Evolutionary conservation across 2,888 invertebrate species (phyloP), one percentile per base, ranked within the genome.

Genomic region (Hipparchia semele): DNA sequence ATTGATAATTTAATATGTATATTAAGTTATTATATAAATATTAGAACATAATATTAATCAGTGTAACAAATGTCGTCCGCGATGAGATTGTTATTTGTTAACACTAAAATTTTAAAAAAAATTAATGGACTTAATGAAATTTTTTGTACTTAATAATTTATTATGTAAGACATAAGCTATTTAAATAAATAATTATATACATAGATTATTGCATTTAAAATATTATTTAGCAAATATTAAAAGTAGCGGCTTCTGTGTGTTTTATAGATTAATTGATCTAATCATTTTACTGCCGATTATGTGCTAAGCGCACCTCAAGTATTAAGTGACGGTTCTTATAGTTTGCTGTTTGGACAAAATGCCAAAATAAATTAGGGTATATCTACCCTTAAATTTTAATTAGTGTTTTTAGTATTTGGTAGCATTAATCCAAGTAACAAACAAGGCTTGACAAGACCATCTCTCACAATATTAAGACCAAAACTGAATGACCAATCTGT

Each of bases 121-220:
- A 68, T 82, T 78, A 80, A 82, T 81, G 80, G 84, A 90, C 90
- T 90, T 88, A 90, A 86, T 82, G 79, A 87, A 87, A 84, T 82
- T 84, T 86, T 85, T 87, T 90, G 93, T 93, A 92, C 93, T 92
- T 93, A 92, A 92, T 89, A 87, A 87, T 87, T 86, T 87, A 79
- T 82, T 81, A 75, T 87, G 64, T 83, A 88, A 90, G 87, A 77
- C 86, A 58, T 83, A 88, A 90, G 87, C 83, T 88, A 79, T 87
- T 80, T 82, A 83, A 83, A 79, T 82, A 79, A 56, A 56, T 56
- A 13, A 3, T 39, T 8, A 65, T 33, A 65, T 39, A 65, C 23
- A 65, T 85, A 86, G 80, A 80, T 77, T 84, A 77, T 84, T 86
- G 88, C 87, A 90, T 90, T 90, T 89, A 85, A 84, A 84, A 84